Base-by-base conservation (phyloP, 2,888 invertebrate genomes). In the Xestoiulus laeticollis region DNA sequence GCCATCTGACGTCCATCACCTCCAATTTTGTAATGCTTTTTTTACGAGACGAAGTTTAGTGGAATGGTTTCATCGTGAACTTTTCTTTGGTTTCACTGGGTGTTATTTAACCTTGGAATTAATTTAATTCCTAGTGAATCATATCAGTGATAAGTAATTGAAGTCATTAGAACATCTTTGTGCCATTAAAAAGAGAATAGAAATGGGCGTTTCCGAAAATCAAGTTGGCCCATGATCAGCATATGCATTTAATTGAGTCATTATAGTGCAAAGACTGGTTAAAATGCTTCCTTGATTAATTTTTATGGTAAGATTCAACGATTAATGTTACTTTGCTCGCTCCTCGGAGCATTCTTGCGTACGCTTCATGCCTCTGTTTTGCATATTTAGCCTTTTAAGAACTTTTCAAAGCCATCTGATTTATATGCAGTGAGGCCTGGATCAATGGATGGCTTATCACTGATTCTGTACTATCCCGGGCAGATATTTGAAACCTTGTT, bases 91-190 rank as follows among this genome's bases (percentile, higher is more conserved):
- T 78, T 30, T 78, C 16, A 14, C 78, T 78, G 78, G 30, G 12
- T 30, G 30, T 12, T 78, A 78, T 30, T 16, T 30, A 78, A 30
- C 78, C 78, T 78, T 78, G 78, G 16, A 78, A 78, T 78, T 78
- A 78, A 78, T 78, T 78, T 30, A 10, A 30, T 30, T 78, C 78
- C 78, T 30, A 30, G 78, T 78, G 78, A 78, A 78, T 78, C 78
- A 78, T 30, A 78, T 30, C 78, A 78, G 78, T 78, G 78, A 78
- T 78, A 78, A 78, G 78, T 78, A 78, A 78, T 78, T 78, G 78
- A 78, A 78, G 78, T 78, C 78, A 78, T 78, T 78, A 78, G 78
- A 78, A 30, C 78, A 78, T 78, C 78, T 78, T 78, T 30, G 78
- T 1, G 78, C 78, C 78, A 78, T 78, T 78, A 78, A 78, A 43